Conservation (phyloP, 2,113 vertebrate genomes). For the Mionectes macconnelli region DNA sequence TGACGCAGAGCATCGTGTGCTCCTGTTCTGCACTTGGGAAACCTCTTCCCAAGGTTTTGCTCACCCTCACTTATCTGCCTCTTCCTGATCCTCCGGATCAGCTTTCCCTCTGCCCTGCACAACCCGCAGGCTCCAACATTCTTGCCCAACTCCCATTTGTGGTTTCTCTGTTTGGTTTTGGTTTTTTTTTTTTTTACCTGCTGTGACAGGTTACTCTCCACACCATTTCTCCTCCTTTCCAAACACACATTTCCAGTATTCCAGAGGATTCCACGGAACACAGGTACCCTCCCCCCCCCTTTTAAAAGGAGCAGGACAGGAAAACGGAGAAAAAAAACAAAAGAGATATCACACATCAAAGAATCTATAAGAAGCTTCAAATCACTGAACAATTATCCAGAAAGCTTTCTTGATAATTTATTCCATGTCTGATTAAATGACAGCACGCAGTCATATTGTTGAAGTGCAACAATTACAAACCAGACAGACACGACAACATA, state of each 20-base stretch:
- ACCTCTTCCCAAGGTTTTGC: background rate
- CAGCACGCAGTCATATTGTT: conserved; percentile 47
- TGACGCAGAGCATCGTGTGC: background rate
- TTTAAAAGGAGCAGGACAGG: background rate
- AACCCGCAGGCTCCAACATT: background rate
- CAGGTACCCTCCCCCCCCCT: no score
- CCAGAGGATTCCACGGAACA: background rate
- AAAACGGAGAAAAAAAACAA: background rate
- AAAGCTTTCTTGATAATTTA: conserved; percentile 50
- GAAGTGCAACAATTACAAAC: conserved; percentile 53
- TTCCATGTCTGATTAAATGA: conserved; percentile 37
- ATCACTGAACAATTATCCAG: conserved; percentile 11
- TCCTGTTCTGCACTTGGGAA: background rate
- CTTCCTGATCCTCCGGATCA: background rate
- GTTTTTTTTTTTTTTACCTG: background rate
- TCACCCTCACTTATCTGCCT: background rate
- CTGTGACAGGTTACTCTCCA: background rate
- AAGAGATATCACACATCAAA: background rate
- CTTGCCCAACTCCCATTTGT: background rate
- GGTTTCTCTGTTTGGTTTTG: background rate
- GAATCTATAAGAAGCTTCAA: conserved; percentile 10
- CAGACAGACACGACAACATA: conserved; percentile 57
- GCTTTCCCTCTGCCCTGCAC: background rate
- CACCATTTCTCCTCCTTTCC: background rate
- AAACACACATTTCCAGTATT: background rate